Evolutionary conservation across 2,888 invertebrate genomes (phyloP), one percentile per base, ranked within the genome.

Genomic region (Drosophila multiciliata): DNA sequence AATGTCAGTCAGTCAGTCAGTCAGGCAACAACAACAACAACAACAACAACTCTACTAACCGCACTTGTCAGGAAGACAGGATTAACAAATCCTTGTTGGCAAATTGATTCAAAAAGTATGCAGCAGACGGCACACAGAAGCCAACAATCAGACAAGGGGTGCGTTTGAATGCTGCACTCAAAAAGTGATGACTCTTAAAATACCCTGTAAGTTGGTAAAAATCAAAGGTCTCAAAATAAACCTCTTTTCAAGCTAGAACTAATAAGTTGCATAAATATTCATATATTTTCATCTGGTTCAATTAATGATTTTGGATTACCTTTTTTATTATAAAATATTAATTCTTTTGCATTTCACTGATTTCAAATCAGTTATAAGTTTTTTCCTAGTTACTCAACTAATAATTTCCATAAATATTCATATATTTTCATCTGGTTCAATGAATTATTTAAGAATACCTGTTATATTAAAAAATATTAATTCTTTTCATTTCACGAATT

Each of bases 61-160:
- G 90, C 91, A 91, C 91, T 91, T 91, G 91, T 91, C 91, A 91
- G 88, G 83, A 88, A 91, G 91, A 91, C 91, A 90, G 91, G 91
- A 91, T 91, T 91, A 91, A 91, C 90, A 91, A 91, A 91, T 91
- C 91, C 90, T 91, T 90, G 89, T 89, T 91, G 89, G 75, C 91
- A 91, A 91, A 91, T 90, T 91, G 91, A 91, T 91, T 91, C 91
- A 91, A 90, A 91, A 87, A 85, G 83, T 86, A 87, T 83, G 73
- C 81, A 86, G 62, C 54, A 55, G 61, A 60, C 73, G 67, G 68
- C 78, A 67, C 58, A 67, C 55, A 79, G 69, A 66, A 70, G 61
- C 78, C 66, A 63, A 68, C 45, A 15, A 23, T 23, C 72, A 71
- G 62, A 32, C 66, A 69, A 58, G 29, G 58, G 52, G 53, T 38